Base-by-base conservation (phyloP, 2,888 invertebrate species). In the Rhogogaster chlorosoma region DNA sequence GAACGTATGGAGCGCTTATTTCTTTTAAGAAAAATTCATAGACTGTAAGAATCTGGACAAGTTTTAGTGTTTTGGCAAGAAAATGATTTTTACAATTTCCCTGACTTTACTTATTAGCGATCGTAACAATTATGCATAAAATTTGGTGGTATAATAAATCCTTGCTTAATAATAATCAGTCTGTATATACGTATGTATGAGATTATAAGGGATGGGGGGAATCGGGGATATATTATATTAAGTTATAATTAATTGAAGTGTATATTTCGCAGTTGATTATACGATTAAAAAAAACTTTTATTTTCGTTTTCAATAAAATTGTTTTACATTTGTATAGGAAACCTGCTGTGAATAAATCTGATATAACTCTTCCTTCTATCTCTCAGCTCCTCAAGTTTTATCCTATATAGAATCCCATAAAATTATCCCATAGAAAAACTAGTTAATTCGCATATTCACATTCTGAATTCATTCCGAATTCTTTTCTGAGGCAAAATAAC, bases 241-340 rank as follows among this genome's bases (percentile, higher is more conserved):
- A 53, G 53, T 53, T 53, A 70, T 36, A 32, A 36, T 36, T 36
- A 4, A 42, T 26, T 26, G n/a, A 75, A 45, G 49, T 75, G 75
- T 75, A 42, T 36, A 29, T 38, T 42, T 45, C 12, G 26, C 7
- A 29, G n/a, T 71, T 36, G 75, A 45, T n/a, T 49, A 75, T 75
- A 45, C 26, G 75, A 45, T 45, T 75, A 15, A 26, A 53, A 38
- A 38, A 36, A 73, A 73, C n/a, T 73, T 73, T 22, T 73, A 29
- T 73, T 53, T 36, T 6, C 26, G 18, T 7, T 78, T 77, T 78
- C 10, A 78, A 45, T 57, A 78, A 53, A 78, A 32, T 78, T 78
- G 36, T 78, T 78, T 57, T 36, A 78, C 78, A 78, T 78, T 78
- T 36, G 32, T 78, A 78, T 36, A 29, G 18, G 32, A 49, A 1